These are phyloP conservation scores for Netelia inedita DNA, from an alignment of 2,888 invertebrate genomes.

Conservation along the genomic window DNA sequence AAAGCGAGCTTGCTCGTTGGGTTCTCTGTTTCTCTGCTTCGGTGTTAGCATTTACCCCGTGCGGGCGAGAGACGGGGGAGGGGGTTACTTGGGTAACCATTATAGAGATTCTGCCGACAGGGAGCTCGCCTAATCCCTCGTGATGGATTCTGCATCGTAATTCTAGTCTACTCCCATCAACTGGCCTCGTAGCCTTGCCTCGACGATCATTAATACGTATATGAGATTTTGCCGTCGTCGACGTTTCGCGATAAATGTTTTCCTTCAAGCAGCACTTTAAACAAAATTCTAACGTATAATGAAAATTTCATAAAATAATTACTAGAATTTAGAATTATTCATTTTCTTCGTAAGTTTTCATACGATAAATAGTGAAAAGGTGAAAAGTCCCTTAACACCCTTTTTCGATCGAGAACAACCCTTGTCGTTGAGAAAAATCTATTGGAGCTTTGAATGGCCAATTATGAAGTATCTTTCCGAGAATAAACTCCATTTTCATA, in stretches of 20 bases:
- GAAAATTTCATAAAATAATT: background rate
- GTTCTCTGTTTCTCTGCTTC: conserved; percentile 28
- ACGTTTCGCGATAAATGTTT: conserved; percentile 19
- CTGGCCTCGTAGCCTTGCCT: conserved; percentile 21
- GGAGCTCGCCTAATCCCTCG: conserved; percentile 75
- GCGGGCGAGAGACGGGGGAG: conserved; percentile 58
- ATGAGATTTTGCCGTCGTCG: conserved; percentile 62
- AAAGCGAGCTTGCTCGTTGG: conserved; percentile 37
- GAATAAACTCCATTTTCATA: conserved; percentile 67
- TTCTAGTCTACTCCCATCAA: conserved; percentile 45
- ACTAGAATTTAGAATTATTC: background rate
- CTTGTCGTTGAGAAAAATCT: background rate
- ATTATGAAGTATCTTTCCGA: conserved; percentile 48
- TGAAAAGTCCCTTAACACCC: background rate
- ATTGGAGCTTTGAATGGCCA: conserved; percentile 31
- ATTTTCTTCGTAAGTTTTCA: background rate
- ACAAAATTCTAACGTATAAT: no score
- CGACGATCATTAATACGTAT: conserved; percentile 74
- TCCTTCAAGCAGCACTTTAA: background rate
- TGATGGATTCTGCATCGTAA: conserved; percentile 78
- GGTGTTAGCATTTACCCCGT: conserved; percentile 46
- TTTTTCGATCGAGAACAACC: background rate
- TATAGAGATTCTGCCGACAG: conserved; percentile 77
- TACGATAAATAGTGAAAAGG: background rate
- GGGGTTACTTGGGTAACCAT: conserved; percentile 74